Conservation (phyloP, 92 coral and sea anemone species). For the Zoanthus gigantus region DNA sequence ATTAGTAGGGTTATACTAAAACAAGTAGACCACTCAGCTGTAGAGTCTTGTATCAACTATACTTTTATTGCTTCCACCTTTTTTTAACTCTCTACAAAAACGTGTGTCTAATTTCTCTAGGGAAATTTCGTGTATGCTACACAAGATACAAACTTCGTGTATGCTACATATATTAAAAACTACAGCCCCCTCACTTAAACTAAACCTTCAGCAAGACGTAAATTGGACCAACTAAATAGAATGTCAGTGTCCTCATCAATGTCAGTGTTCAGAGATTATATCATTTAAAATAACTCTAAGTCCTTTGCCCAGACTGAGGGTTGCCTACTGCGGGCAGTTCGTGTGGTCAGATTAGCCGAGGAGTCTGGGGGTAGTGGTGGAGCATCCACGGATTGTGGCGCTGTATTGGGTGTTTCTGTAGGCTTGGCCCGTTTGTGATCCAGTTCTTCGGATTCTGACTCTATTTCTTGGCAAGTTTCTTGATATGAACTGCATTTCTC, state of each 20-base stretch:
- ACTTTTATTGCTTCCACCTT: too few relatives aligned
- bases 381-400: not conserved
- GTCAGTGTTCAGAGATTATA: too few relatives aligned
- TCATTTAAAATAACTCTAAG: too few relatives aligned
- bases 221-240: not conserved
- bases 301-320: too few relatives aligned
- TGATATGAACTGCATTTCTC: slow-evolving; percentile 66
- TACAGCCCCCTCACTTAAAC: not conserved
- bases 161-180: not conserved
- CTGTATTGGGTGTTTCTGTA: not conserved
- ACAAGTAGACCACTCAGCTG: too few relatives aligned
- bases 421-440: not conserved
- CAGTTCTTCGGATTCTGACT: not conserved
- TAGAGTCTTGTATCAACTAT: too few relatives aligned
- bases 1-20: too few relatives aligned
- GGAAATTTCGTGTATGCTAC: too few relatives aligned
- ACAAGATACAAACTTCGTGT: not conserved
- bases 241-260: too few relatives aligned
- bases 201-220: not conserved
- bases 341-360: not conserved
- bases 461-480: slow-evolving; percentile 39
- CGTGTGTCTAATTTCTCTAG: too few relatives aligned
- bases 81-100: too few relatives aligned
- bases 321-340: too few relatives aligned
- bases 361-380: not conserved